Conservation (phyloP, 2,113 vertebrate species). For the Anser brachyrhynchus region DNA sequence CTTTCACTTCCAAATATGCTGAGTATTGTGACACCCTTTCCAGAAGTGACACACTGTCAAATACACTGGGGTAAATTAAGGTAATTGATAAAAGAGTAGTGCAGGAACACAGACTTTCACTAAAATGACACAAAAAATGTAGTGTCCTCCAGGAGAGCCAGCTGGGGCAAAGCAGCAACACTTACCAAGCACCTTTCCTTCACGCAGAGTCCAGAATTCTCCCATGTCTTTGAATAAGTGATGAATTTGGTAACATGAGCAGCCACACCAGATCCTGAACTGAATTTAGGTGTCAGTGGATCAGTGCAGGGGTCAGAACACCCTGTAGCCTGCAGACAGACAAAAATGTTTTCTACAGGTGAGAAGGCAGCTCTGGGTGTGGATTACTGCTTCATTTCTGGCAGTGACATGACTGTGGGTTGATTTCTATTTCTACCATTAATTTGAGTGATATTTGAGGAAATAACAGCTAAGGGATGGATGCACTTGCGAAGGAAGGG, state of each 20-base stretch:
- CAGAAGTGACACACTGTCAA: background rate
- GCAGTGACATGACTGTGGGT: background rate
- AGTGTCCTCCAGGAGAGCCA: background rate
- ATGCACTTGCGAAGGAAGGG: background rate
- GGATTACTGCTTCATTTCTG: background rate
- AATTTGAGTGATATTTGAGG: background rate
- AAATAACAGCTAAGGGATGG: background rate
- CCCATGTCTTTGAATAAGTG: fast-evolving
- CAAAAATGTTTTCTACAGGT: background rate
- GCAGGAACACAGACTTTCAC: background rate
- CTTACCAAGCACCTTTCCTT: background rate
- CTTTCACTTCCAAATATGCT: background rate
- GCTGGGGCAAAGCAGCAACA: background rate
- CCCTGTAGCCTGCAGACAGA: fast-evolving
- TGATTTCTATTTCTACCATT: background rate
- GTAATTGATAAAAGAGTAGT: background rate
- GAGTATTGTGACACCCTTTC: background rate
- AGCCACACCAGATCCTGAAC: background rate
- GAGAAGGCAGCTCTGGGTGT: background rate
- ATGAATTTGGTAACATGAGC: background rate
- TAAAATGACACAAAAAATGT: background rate
- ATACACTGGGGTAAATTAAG: background rate
- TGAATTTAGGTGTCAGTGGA: background rate
- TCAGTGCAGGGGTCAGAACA: background rate
- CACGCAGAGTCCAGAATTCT: background rate